Evolutionary conservation across 2,888 invertebrate genomes (phyloP).

Genomic region (Campoplex nolae): DNA sequence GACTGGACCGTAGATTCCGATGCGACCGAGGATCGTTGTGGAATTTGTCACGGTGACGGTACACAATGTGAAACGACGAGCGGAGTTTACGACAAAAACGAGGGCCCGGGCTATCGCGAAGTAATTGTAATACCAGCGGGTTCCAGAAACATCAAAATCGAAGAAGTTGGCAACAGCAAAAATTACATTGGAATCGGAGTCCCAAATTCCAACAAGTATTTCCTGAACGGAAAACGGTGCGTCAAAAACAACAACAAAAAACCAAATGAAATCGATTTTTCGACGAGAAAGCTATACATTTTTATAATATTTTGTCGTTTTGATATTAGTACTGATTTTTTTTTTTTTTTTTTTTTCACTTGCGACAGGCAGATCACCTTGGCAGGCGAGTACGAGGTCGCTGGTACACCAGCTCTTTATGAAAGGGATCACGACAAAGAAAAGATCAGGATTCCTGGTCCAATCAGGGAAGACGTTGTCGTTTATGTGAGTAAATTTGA

Average conservation of each 20-base stretch:
- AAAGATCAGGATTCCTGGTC: constrained; percentile 87
- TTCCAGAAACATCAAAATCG: constrained; percentile 87
- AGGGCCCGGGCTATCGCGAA: constrained; percentile 86
- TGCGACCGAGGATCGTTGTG: constrained; percentile 89
- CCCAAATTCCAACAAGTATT: constrained; percentile 85
- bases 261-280: background rate
- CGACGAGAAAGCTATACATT: background rate
- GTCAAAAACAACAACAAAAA: background rate
- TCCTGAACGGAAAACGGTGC: constrained; percentile 88
- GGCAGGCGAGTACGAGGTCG: constrained; percentile 85
- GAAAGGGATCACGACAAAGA: constrained; percentile 86
- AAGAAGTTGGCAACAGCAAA: constrained; percentile 85
- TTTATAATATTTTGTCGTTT: background rate
- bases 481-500: constrained; percentile 86
- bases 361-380: constrained; percentile 82
- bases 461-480: constrained; percentile 87
- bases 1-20: constrained; percentile 88
- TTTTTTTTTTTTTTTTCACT: constrained; percentile 12
- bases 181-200: constrained; percentile 86
- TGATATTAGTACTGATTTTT: background rate
- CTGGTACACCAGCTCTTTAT: constrained; percentile 85
- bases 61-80: constrained; percentile 87
- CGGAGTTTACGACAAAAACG: constrained; percentile 85
- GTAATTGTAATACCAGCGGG: constrained; percentile 87
- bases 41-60: constrained; percentile 89